Evolutionary conservation across 2,797 vertebrate genomes (phyloP), one percentile per base, ranked within the genome.

Genomic region (Girardinus metallicus): DNA sequence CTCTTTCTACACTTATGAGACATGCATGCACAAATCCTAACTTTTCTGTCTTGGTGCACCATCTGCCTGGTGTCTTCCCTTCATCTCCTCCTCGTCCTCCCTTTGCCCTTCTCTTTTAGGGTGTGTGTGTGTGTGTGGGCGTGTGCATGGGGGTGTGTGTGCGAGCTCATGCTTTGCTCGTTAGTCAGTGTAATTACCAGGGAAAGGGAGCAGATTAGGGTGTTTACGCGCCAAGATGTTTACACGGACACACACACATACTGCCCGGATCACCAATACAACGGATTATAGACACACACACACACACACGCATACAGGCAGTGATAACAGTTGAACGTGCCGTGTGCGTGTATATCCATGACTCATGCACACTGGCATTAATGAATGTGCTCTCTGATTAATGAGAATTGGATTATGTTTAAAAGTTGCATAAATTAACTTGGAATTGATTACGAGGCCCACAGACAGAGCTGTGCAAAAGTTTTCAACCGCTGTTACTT

Each of bases 151-250:
- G 53, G n/a, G 26, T n/a, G 53, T 4, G 36, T 8, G 47, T 29
- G 31, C 21, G n/a, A 21, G 64, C 76, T 83, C 74, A 6, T 55
- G 86, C 90, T 86, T 85, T 90, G 85, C 93, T 93, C 89, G 85
- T 94, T 93, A 93, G 92, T 93, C 91, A 90, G 87, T 82, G 89
- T 94, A 94, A 94, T 94, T 94, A 94, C 85, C 85, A 83, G 83
- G 87, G 91, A 95, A 89, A 86, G 88, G 83, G 83, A 93, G 85
- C 93, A 93, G 91, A 94, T 93, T 91, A 92, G 89, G 82, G 85
- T 87, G 75, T 92, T 92, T 91, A 90, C 80, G 51, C 68, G 81
- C 79, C 90, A 89, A 88, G 88, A 91, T 93, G 93, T 94, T 94
- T 94, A 93, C 93, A 93, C 83, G 90, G 76, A 43, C 77, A 12